Evolutionary conservation across 2,888 invertebrate species (phyloP).

Genomic region (Cryptus armator): DNA sequence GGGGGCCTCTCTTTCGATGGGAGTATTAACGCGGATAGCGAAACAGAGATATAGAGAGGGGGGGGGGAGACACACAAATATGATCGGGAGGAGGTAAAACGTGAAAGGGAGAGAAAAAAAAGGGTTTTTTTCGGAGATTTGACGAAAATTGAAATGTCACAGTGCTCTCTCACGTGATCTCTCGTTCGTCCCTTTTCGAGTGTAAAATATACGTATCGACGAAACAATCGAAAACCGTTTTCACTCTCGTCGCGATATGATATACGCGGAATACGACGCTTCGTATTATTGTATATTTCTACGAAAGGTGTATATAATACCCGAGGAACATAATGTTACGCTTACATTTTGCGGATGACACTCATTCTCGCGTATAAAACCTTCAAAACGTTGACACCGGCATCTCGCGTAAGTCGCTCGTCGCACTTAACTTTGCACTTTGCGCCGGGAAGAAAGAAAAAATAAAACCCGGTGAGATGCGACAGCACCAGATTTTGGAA

Average conservation of each 20-base stretch:
- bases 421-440: constrained; percentile 5
- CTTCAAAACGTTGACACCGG: not conserved
- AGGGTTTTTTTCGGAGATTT: not conserved
- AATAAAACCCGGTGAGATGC: not conserved
- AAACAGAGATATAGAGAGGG: not conserved
- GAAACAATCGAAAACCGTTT: too few relatives aligned
- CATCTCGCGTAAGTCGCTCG: constrained; percentile 6
- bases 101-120: not conserved
- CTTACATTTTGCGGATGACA: constrained; percentile 15
- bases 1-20: not conserved
- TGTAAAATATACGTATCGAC: too few relatives aligned
- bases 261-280: not conserved
- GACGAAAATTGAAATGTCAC: constrained; percentile 25
- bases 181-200: too few relatives aligned
- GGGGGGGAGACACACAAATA: not conserved
- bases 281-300: not conserved
- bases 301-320: too few relatives aligned
- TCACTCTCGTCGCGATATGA: not conserved
- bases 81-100: not conserved
- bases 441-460: constrained; percentile 1
- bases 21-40: constrained; percentile 20
- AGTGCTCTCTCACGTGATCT: too few relatives aligned
- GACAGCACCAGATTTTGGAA: not conserved
- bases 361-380: constrained; percentile 17
- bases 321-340: not conserved